Evolutionary conservation across 2,113 vertebrate species (phyloP).

Genomic region (Corapipo altera): DNA sequence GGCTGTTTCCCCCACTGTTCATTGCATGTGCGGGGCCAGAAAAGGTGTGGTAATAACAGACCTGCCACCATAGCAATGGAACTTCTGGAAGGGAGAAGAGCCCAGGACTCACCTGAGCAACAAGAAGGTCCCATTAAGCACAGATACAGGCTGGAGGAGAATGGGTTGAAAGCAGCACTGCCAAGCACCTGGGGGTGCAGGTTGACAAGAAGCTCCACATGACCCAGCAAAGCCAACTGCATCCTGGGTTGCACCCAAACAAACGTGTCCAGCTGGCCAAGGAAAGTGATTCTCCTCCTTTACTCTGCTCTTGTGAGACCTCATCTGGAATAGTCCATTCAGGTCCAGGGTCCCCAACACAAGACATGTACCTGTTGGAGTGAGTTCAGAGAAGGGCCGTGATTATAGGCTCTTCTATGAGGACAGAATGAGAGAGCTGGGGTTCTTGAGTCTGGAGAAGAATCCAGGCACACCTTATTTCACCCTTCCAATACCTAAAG

Average conservation of each 20-base stretch:
- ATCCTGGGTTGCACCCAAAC: not conserved
- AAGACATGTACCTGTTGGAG: not conserved
- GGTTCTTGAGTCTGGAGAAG: not conserved
- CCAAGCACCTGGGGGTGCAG: not conserved
- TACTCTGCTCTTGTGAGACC: not conserved
- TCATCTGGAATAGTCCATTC: not conserved
- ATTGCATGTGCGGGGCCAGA: not conserved
- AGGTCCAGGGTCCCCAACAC: fast-evolving
- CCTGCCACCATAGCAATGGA: not conserved
- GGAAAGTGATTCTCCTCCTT: not conserved
- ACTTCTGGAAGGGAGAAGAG: not conserved
- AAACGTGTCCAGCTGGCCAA: not conserved
- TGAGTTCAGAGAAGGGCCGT: not conserved
- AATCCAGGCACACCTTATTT: fast-evolving
- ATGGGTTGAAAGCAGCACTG: not conserved
- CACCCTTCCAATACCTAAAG: not conserved
- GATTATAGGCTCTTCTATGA: not conserved
- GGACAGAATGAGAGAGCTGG: not conserved
- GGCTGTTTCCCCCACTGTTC: not conserved
- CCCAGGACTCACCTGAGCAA: not conserved
- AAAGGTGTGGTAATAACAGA: not conserved
- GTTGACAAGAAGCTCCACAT: not conserved
- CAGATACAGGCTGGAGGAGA: not conserved
- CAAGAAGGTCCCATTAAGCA: not conserved
- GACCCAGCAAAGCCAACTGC: not conserved